Evolutionary conservation across 1,140 invertebrate species (phyloP).

Genomic region (Drosophila mayri): DNA sequence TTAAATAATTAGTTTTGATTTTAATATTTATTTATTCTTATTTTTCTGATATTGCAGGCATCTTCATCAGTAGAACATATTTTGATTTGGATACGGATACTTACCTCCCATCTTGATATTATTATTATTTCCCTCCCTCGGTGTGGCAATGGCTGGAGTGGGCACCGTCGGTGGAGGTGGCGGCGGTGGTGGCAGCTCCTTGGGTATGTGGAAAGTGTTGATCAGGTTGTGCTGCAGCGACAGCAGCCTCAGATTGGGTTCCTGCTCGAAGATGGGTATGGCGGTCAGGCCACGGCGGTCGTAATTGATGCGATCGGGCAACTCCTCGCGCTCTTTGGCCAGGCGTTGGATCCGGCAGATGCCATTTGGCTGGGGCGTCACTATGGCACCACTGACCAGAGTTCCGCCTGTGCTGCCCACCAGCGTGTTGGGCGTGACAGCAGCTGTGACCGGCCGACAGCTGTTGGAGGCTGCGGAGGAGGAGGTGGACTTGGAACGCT

Average conservation of each 20-base stretch:
- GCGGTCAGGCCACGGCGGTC: conserved; percentile 91
- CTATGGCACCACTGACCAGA: conserved; percentile 72
- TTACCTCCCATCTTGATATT: conserved; percentile 33
- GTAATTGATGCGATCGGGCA: conserved; percentile 91
- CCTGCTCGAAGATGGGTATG: conserved; percentile 92
- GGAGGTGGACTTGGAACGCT: conserved; percentile 80
- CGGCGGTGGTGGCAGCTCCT: conserved; percentile 58
- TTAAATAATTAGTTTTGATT: not conserved
- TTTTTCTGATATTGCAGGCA: no score
- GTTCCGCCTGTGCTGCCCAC: conserved; percentile 76
- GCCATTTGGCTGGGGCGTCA: conserved; percentile 77
- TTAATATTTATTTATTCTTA: not conserved
- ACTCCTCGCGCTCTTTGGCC: conserved; percentile 89
- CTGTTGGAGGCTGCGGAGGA: conserved; percentile 72
- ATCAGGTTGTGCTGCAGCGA: conserved; percentile 97
- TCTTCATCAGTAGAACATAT: not conserved
- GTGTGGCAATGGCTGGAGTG: conserved; percentile 29
- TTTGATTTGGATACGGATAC: conserved; percentile 1
- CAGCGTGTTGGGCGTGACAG: conserved; percentile 54
- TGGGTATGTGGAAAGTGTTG: conserved; percentile 88
- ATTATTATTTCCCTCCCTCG: conserved; percentile 38
- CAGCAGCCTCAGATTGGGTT: conserved; percentile 91
- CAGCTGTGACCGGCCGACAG: conserved; percentile 57
- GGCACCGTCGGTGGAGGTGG: conserved; percentile 25
- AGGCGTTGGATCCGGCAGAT: conserved; percentile 88